phyloP scores from a whole-genome alignment of 2,888 invertebrate species.

The Formica aserva region DNA sequence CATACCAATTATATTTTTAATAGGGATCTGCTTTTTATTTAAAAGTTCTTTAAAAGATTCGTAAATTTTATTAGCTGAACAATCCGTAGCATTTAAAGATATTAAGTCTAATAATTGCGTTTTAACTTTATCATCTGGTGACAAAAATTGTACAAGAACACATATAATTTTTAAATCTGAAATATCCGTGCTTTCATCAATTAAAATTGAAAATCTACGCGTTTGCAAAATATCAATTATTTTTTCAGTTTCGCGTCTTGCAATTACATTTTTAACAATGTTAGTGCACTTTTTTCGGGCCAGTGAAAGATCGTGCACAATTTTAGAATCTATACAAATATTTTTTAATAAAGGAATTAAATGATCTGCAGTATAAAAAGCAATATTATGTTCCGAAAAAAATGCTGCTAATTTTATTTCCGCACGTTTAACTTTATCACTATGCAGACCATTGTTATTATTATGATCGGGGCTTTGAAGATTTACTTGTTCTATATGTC shows the following conservation, averaged over 20 bases:
- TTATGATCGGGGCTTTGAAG: neutral
- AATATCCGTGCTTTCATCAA: neutral
- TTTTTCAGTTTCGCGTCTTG: neutral
- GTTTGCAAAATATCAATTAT: neutral
- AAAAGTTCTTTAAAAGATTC: neutral
- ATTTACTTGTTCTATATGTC: neutral
- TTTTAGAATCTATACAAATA: neutral
- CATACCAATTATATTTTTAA: no score
- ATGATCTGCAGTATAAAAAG: neutral
- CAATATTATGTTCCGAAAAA: neutral
- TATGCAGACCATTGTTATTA: neutral
- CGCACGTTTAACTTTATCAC: neutral
- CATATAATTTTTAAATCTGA: neutral
- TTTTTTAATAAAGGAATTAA: neutral
- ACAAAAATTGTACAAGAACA: neutral
- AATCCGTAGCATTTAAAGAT: constrained; percentile 12
- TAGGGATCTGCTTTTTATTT: neutral
- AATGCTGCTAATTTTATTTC: constrained; percentile 1
- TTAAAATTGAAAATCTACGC: no score
- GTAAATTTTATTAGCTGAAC: constrained; percentile 30
- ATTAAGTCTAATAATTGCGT: neutral
- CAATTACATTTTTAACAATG: neutral
- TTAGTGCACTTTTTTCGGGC: neutral
- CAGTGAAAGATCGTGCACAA: neutral
- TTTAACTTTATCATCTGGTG: no score